Percentiles rank a stretch among this genome's conserved stretches.
These are phyloP conservation scores for Puntigrus tetrazona DNA, from an alignment of 2,113 vertebrate species.

Conservation along the genomic window DNA sequence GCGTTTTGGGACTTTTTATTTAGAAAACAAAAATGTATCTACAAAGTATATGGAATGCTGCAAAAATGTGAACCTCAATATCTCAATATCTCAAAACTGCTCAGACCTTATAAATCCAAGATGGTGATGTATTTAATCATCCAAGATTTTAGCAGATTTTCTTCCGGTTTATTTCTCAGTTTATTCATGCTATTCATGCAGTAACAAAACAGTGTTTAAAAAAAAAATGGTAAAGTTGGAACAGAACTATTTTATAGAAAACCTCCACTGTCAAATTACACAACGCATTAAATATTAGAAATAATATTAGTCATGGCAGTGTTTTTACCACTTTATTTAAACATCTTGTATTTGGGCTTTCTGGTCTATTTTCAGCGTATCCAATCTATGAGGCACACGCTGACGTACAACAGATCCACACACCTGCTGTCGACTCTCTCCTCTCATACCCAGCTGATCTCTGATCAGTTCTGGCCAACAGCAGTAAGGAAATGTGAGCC, in stretches of 20 bases:
- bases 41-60: too few species aligned
- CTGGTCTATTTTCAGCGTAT: background rate
- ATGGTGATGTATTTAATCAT: slow-evolving; percentile 31
- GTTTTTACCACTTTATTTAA: background rate
- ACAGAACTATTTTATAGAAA: background rate
- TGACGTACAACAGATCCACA: slow-evolving; percentile 6
- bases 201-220: background rate
- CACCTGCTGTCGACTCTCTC: slow-evolving; percentile 41
- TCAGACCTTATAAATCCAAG: too few species aligned
- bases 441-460: background rate
- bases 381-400: background rate
- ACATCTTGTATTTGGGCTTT: background rate
- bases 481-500: slow-evolving; percentile 35
- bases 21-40: too few species aligned
- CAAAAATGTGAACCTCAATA: too few species aligned
- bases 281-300: background rate
- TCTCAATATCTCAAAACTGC: too few species aligned
- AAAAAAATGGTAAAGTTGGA: too few species aligned
- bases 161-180: background rate
- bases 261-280: background rate
- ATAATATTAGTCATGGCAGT: background rate
- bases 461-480: slow-evolving; percentile 34
- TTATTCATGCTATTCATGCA: background rate
- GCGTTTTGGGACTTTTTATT: too few species aligned
- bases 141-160: background rate